Conservation (phyloP, 2,888 invertebrate genomes). For the Drosophila meridiana region DNA sequence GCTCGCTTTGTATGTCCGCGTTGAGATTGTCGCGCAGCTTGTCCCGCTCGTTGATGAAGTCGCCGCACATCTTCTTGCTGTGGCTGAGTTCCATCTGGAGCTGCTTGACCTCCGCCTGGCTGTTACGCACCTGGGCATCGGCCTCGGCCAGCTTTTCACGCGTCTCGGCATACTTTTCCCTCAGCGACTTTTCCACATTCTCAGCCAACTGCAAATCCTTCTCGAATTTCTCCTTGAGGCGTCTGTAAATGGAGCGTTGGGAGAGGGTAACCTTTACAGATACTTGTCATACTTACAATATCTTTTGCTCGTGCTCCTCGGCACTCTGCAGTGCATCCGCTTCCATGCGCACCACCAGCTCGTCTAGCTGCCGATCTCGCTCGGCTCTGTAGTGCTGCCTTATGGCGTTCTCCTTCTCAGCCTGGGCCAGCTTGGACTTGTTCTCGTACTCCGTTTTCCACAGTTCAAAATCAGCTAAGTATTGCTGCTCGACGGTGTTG, state of each 20-base stretch:
- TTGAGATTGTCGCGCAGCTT: slow-evolving; percentile 87
- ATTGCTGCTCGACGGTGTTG: slow-evolving; percentile 86
- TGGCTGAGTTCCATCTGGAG: slow-evolving; percentile 89
- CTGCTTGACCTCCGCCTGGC: slow-evolving; percentile 88
- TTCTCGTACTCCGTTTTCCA: slow-evolving; percentile 87
- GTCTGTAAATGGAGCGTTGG: slow-evolving; percentile 84
- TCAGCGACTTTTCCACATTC: slow-evolving; percentile 88
- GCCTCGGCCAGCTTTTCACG: slow-evolving; percentile 88
- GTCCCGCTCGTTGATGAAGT: slow-evolving; percentile 86
- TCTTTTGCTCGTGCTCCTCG: slow-evolving; percentile 83
- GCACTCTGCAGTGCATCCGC: slow-evolving; percentile 82
- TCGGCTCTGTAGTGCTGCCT: slow-evolving; percentile 90
- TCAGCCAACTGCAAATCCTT: slow-evolving; percentile 89
- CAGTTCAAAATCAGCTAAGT: slow-evolving; percentile 87
- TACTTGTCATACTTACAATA: slow-evolving; percentile 65
- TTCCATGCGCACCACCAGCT: slow-evolving; percentile 84
- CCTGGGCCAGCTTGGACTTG: slow-evolving; percentile 85
- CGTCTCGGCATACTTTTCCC: slow-evolving; percentile 89
- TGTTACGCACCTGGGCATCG: slow-evolving; percentile 87
- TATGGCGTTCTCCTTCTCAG: slow-evolving; percentile 89
- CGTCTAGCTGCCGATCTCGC: slow-evolving; percentile 92
- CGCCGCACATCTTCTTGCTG: slow-evolving; percentile 87
- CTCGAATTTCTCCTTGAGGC: slow-evolving; percentile 91
- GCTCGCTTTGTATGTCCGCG: slow-evolving; percentile 88
- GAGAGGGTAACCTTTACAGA: neutral